Evolutionary conservation across 2,888 invertebrate species (phyloP).

Genomic region (Clunio marinus): DNA sequence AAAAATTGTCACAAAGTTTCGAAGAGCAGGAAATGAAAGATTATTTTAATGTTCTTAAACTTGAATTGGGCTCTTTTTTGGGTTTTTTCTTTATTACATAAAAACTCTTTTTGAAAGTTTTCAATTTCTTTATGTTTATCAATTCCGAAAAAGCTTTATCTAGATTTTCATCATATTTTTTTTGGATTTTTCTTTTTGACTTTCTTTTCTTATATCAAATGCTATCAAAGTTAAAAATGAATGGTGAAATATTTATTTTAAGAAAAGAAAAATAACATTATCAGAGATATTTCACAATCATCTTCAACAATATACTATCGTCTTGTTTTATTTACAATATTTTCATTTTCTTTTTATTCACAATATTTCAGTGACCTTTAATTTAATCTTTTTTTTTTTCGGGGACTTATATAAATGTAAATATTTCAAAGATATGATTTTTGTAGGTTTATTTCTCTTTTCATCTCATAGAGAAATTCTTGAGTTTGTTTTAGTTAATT

Average conservation of each 20-base stretch:
- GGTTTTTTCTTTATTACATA: not conserved
- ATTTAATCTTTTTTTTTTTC: not conserved
- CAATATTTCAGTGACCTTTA: too few species aligned
- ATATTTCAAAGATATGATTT: constrained; percentile 36
- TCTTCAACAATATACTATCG: constrained; percentile 15
- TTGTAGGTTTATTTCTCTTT: not conserved
- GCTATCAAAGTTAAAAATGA: constrained; percentile 30
- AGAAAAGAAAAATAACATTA: not conserved
- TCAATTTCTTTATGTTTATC: constrained; percentile 30
- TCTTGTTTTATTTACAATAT: not conserved
- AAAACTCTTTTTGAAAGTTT: not conserved
- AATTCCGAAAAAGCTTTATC: constrained; percentile 40
- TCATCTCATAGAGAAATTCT: constrained; percentile 2
- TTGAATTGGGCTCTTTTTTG: not conserved
- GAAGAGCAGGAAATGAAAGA: not conserved
- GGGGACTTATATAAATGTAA: constrained; percentile 22
- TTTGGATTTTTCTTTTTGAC: not conserved
- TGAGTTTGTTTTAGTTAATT: constrained; percentile 4
- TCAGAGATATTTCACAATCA: constrained; percentile 15
- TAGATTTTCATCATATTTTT: constrained; percentile 14
- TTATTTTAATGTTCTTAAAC: not conserved
- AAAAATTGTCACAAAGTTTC: too few species aligned
- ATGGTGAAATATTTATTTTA: constrained; percentile 21
- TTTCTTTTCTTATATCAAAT: constrained; percentile 19
- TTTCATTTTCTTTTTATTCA: constrained; percentile 6